Base-by-base conservation (phyloP, 2,888 invertebrate genomes). In the Sympetrum striolatum region DNA sequence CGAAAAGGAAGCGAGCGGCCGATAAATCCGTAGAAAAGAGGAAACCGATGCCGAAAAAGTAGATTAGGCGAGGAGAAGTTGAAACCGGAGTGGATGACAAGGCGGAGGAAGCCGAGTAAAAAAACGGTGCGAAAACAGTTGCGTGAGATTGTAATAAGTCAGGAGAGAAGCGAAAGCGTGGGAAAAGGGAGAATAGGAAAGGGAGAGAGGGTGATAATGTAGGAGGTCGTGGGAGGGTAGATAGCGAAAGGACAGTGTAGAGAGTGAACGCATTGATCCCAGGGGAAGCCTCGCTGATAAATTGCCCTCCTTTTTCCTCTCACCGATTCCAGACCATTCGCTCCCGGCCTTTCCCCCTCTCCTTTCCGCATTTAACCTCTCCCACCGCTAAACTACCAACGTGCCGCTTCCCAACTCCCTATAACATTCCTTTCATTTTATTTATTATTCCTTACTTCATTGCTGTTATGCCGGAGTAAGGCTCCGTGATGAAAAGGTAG, bases 231-330 rank as follows among this genome's bases (percentile, higher is more conserved):
- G 10, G 12, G 37, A 22, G 86, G n/a, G n/a, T n/a, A 58, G 4
- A 4, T 5, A 25, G 58, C 15, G 53, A 25, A 18, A 37, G 86
- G 53, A 25, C 18, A 35, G 86, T 15, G 35, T 14, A 15, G 82
- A 25, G 82, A 22, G 48, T n/a, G 86, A 64, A 60, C 86, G 86
- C 86, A 86, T 86, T 86, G 86, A 86, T 86, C 86, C 86, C 86
- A 39, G 86, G 86, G 37, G 86, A 58, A 37, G 60, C 86, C 60
- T 86, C 60, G 64, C 86, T 86, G 86, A 86, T 86, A 86, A 86
- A 86, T 86, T 86, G 64, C 86, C 86, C 86, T 86, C 86, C 82
- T 86, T 86, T 86, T 86, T 60, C 86, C 86, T 86, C 86, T 86
- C 86, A 86, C 35, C 86, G 86, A 86, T 86, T 86, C 86, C 86